These are phyloP conservation scores for Poecilia wingei DNA, from an alignment of 2,797 vertebrate species.

Conservation along the genomic window DNA sequence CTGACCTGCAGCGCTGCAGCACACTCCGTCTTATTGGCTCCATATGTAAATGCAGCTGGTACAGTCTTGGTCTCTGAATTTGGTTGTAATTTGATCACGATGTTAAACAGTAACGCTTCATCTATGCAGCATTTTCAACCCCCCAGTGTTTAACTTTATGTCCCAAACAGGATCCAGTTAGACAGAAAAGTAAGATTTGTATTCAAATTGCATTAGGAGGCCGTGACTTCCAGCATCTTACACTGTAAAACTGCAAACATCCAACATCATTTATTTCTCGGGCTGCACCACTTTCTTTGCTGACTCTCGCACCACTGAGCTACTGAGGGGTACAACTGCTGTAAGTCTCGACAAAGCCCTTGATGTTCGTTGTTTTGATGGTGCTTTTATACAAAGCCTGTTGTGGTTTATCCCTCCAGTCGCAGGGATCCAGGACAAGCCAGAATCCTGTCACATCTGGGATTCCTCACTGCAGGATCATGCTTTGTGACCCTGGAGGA, in stretches of 20 bases:
- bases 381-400: conserved; percentile 41
- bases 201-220: background rate
- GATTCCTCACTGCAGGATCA: conserved; percentile 59
- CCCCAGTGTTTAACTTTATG: background rate
- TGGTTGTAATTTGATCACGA: conserved; percentile 49
- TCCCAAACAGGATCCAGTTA: background rate
- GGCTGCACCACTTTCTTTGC: background rate
- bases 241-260: background rate
- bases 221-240: background rate
- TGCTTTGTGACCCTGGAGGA: conserved; percentile 64
- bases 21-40: conserved; percentile 53
- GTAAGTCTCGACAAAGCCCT: conserved; percentile 40
- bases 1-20: conserved; percentile 53
- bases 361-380: conserved; percentile 47
- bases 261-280: background rate
- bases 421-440: conserved; percentile 53
- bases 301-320: conserved; percentile 4
- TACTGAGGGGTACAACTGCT: conserved; percentile 32
- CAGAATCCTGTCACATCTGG: conserved; percentile 69
- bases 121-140: background rate
- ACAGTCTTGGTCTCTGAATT: conserved; percentile 43
- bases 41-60: conserved; percentile 58
- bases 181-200: background rate
- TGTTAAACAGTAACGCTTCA: conserved; percentile 28
- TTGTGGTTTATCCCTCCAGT: conserved; percentile 64